phyloP scores from a whole-genome alignment of 2,797 vertebrate species.

The Microtus agrestis region DNA sequence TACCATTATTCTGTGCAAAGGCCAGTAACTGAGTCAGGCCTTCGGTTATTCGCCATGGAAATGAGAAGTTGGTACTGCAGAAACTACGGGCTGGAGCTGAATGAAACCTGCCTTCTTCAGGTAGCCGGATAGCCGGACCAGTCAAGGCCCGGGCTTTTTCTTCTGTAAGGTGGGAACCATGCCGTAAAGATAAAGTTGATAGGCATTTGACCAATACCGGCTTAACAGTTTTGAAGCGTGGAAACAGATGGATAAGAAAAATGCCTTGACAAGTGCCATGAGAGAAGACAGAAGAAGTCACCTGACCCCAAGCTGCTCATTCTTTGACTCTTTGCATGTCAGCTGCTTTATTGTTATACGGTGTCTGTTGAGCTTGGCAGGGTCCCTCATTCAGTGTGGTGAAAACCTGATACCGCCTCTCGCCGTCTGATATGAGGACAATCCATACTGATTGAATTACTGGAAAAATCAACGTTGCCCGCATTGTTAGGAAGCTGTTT shows the following conservation, averaged over 20 bases:
- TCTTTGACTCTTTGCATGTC: neutral
- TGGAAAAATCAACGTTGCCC: slow-evolving; percentile 73
- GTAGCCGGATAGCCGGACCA: neutral
- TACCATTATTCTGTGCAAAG: slow-evolving; percentile 27
- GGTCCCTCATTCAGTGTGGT: no score
- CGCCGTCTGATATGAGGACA: neutral
- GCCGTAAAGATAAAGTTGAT: neutral
- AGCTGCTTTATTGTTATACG: neutral
- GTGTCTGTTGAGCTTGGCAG: no score
- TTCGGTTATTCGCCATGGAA: neutral
- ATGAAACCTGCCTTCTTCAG: neutral
- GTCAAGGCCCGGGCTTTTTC: neutral
- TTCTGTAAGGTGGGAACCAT: neutral
- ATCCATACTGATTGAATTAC: slow-evolving; percentile 54
- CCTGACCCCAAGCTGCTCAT: neutral
- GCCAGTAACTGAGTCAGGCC: neutral
- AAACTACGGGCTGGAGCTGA: neutral
- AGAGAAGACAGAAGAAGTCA: neutral
- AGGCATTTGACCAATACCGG: neutral
- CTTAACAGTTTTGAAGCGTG: neutral
- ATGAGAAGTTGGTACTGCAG: neutral
- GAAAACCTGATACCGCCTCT: neutral
- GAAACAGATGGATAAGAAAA: neutral
- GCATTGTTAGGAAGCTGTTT: slow-evolving; percentile 73
- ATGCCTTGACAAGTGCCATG: neutral